Base-by-base conservation (phyloP, 2,797 vertebrate species). In the Pipistrellus nathusii region DNA sequence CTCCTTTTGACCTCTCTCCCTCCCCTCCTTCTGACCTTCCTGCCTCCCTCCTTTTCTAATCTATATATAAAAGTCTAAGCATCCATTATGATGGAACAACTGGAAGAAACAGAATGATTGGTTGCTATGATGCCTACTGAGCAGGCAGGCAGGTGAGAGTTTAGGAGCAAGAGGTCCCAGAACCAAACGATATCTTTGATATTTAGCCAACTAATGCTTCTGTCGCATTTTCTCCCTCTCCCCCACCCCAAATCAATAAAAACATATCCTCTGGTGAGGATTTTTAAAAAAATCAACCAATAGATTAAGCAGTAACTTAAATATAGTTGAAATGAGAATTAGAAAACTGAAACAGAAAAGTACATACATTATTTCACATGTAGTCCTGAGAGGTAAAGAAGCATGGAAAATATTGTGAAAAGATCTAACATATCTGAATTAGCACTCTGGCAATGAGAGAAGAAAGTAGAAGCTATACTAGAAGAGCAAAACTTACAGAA, bases 381-480 rank as follows among this genome's bases (percentile, higher is more conserved):
- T 51, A 69, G 57, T 20, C 18, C 46, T 83, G 30, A 86, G 14
- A 94, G 32, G 27, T 72, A 51, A 90, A 82, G 6, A 85, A 32
- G 30, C 25, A 73, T 30, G 8, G 15, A 44, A 44, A 64, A 86
- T 44, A 92, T n/a, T 13, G 13, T 51, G 17, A 85, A 83, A 73
- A 80, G 20, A 76, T 41, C 11, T 89, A 81, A 81, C 9, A 91
- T 64, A 81, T 30, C 62, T 94, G n/a, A 96, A 91, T 77, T 69
- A 83, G 23, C 78, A 71, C 48, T 88, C 23, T 44, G 75, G 18
- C 32, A 75, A 57, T 66, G 32, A 53, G 1, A 84, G 13, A 35
- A 57, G 38, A 27, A 87, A 8, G 20, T 13, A 76, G 48, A 86
- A 27, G 25, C 2, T 72, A 77, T 23, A 84, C 0, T 55, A 13